Evolutionary conservation across 2,888 invertebrate species (phyloP), one percentile per base, ranked within the genome.

Genomic region (Macrophya alboannulata): DNA sequence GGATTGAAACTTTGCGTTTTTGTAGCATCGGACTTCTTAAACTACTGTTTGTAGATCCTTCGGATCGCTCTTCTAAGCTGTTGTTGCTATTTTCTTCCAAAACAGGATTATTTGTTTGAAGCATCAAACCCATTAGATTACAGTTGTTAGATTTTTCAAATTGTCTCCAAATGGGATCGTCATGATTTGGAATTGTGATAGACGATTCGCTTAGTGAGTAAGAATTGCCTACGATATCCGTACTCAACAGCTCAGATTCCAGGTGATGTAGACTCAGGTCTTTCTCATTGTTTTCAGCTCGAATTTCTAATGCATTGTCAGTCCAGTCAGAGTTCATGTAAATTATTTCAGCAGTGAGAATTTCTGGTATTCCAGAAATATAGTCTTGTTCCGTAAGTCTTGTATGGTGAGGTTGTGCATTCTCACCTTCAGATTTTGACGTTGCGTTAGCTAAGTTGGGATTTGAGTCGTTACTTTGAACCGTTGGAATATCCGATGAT

Each of bases 181-280:
- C 72, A 31, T 71, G 8, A 25, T 74, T 74, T 48, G 31, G 43
- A 45, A 48, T 25, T 45, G 74, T 74, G 10, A 45, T 21, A 74
- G 45, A 45, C 4, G 48, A 37, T 45, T 74, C 74, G 37, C 74
- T 71, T 40, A n/a, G 37, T 25, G 74, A 45, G 21, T 21, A 43
- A 74, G 21, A 21, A n/a, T 74, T 15, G 45, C n/a, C 45, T 15
- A 43, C 8, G 9, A 45, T 74, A 74, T 74, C 31, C 4, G 74
- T 21, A 74, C 12, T 17, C 9, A 45, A 74, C 4, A 74, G 43
- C 10, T 74, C n/a, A n/a, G 45, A 48, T 74, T 45, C n/a, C 17
- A 45, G 4, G 4, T 74, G 74, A 45, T 74, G 10, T 21, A 9
- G 21, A 45, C 43, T 74, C 45, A 71, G 71, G 40, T 40, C 71